These are phyloP conservation scores for Bemisia tabaci DNA, from an alignment of 1,140 invertebrate species.

Conservation along the genomic window DNA sequence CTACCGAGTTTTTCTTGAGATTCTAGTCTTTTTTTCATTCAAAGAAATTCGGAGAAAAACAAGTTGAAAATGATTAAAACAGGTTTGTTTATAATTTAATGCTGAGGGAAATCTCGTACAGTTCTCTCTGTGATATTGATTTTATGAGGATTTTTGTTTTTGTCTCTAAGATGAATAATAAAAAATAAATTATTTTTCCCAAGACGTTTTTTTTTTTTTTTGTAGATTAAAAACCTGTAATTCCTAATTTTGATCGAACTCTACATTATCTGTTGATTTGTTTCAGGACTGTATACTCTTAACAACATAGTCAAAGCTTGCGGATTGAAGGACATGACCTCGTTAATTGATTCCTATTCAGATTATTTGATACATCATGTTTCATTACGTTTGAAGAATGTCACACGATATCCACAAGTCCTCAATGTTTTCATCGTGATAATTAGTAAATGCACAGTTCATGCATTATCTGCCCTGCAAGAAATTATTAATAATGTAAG, in stretches of 20 bases:
- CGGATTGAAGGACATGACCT: constrained; percentile 33
- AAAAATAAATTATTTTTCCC: too few species aligned
- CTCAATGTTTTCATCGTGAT: constrained; percentile 44
- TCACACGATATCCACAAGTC: constrained; percentile 36
- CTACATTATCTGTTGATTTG: constrained; percentile 19
- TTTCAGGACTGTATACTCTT: constrained; percentile 39
- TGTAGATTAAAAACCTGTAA: constrained; percentile 26
- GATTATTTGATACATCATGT: constrained; percentile 53
- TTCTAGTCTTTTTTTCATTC: too few species aligned
- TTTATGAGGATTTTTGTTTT: too few species aligned
- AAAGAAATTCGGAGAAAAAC: too few species aligned
- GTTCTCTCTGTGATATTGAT: too few species aligned
- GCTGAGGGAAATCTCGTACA: too few species aligned
- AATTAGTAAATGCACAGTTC: constrained; percentile 44
- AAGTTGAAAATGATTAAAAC: too few species aligned
- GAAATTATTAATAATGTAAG: constrained; percentile 45
- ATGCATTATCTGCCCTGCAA: constrained; percentile 42
- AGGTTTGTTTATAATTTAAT: too few species aligned
- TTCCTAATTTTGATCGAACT: neutral
- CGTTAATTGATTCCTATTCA: constrained; percentile 42
- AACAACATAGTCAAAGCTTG: constrained; percentile 36
- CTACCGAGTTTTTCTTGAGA: too few species aligned
- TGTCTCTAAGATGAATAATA: too few species aligned
- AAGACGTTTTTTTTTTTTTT: constrained; percentile 11
- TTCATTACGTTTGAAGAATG: constrained; percentile 40